Evolutionary conservation across 1,140 invertebrate genomes (phyloP).

Genomic region (Tyrophagus putrescentiae): DNA sequence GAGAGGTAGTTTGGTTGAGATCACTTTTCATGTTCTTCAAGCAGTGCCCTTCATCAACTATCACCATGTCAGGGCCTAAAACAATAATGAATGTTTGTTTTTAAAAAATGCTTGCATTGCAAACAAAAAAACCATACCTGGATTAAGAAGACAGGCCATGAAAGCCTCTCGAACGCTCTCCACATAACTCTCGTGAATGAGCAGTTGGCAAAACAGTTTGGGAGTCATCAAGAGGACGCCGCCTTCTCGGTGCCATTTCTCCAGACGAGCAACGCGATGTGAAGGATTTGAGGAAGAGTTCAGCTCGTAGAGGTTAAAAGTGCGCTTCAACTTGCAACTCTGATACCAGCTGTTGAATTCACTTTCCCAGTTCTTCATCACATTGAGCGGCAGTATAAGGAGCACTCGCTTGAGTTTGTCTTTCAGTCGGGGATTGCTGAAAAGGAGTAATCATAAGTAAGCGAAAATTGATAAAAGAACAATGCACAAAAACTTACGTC

Average conservation of each 20-base stretch:
- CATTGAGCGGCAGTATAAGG: conserved; percentile 85
- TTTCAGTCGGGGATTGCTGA: conserved; percentile 42
- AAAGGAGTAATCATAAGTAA: no score
- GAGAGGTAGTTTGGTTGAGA: conserved; percentile 74
- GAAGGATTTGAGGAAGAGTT: neutral
- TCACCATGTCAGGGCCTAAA: conserved; percentile 37
- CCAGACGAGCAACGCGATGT: conserved; percentile 46
- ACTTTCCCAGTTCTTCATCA: conserved; percentile 84
- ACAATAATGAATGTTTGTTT: neutral
- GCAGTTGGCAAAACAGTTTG: conserved; percentile 71
- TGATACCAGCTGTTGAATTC: conserved; percentile 80
- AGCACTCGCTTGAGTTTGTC: conserved; percentile 55
- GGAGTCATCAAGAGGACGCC: conserved; percentile 87
- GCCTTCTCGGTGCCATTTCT: conserved; percentile 63
- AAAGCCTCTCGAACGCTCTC: conserved; percentile 32
- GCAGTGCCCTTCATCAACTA: conserved; percentile 88
- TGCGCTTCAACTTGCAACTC: conserved; percentile 37
- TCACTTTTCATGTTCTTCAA: conserved; percentile 77
- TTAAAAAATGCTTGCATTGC: conserved; percentile 41
- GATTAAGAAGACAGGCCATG: conserved; percentile 59
- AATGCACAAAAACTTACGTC: no score
- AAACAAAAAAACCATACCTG: conserved; percentile 52
- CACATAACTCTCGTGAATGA: conserved; percentile 39
- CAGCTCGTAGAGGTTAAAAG: conserved; percentile 29
- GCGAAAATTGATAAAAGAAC: no score